Conservation (phyloP, 1,140 invertebrate species). For the Procambarus virginalis region DNA sequence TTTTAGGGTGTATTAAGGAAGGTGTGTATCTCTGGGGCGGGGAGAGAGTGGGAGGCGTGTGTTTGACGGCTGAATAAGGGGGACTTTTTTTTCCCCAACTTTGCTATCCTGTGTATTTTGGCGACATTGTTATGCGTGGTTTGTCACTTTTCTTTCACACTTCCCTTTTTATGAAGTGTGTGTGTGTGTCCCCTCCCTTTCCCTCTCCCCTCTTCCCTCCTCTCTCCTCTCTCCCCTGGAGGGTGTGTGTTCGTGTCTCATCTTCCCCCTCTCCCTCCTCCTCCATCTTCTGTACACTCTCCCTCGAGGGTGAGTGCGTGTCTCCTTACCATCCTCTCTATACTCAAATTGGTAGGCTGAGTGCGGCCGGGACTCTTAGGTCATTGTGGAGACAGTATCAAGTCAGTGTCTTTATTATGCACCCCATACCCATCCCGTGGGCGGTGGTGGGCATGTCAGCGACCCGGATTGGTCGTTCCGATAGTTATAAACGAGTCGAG, state of each 20-base stretch:
- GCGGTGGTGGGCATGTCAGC: too few relatives aligned
- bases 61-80: conserved; percentile 45
- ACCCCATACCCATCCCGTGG: too few relatives aligned
- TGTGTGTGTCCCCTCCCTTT: not conserved
- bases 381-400: too few relatives aligned
- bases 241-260: too few relatives aligned
- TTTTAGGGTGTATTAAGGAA: too few relatives aligned
- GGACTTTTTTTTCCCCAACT: conserved; percentile 26
- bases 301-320: not conserved
- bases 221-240: not conserved
- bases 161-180: conserved; percentile 40
- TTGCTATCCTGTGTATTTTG: conserved; percentile 53
- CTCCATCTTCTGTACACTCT: not conserved
- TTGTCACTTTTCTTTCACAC: conserved; percentile 59
- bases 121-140: conserved; percentile 47
- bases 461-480: too few relatives aligned
- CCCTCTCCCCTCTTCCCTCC: not conserved
- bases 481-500: too few relatives aligned
- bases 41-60: conserved; percentile 14
- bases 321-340: too few relatives aligned
- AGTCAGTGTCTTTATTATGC: too few relatives aligned
- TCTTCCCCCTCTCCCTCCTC: not conserved
- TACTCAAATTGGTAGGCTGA: too few relatives aligned
- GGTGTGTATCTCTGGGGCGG: not conserved
- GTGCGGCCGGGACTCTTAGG: too few relatives aligned